phyloP scores from a whole-genome alignment of 2,113 vertebrate genomes.

The Onychostoma macrolepis region DNA sequence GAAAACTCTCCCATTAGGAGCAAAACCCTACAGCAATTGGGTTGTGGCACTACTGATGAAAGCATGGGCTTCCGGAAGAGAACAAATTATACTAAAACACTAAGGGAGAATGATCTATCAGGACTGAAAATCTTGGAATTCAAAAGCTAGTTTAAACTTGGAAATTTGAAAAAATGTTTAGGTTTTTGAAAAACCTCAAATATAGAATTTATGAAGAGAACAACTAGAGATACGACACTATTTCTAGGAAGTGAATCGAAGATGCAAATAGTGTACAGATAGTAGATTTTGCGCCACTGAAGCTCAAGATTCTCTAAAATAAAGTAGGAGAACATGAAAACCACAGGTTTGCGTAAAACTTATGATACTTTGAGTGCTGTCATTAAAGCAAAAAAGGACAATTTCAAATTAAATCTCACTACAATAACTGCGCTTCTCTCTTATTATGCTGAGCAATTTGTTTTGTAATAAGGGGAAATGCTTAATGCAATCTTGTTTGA shows the following conservation, averaged over 20 bases:
- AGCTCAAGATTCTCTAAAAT: not conserved
- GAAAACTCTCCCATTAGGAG: conserved; percentile 25
- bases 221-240: not conserved
- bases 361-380: not conserved
- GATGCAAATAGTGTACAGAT: not conserved
- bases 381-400: not conserved
- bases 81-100: not conserved
- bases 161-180: not conserved
- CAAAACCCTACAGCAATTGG: conserved; percentile 5
- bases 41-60: not conserved
- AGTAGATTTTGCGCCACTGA: not conserved
- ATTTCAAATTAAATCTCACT: no score
- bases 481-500: not conserved
- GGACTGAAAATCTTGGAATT: not conserved
- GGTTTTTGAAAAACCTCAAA: not conserved
- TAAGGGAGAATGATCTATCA: not conserved
- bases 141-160: not conserved
- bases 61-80: not conserved
- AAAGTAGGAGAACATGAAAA: not conserved
- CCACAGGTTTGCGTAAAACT: not conserved
- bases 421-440: no score
- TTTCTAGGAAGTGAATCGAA: not conserved
- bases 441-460: not conserved
- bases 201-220: not conserved
- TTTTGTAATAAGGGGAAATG: not conserved